A percentile compares a stretch with the other conserved stretches of the same genome.
Evolutionary conservation across 2,797 vertebrate species (phyloP).

Genomic region (Mormyrus proboscirostris): DNA sequence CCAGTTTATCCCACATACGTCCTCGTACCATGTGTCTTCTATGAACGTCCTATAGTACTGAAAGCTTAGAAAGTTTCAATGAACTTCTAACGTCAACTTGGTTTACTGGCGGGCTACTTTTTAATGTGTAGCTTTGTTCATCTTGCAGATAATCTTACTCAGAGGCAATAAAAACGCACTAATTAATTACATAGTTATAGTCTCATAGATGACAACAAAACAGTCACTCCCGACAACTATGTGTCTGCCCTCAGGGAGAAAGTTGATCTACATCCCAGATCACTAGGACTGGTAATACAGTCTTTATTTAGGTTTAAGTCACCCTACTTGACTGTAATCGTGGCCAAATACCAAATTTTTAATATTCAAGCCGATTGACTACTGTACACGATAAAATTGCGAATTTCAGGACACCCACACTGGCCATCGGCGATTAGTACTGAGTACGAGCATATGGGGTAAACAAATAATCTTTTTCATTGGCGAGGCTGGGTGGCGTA

Average conservation of each 20-base stretch:
- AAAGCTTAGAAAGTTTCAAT: background rate
- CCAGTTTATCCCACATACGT: background rate
- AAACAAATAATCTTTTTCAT: background rate
- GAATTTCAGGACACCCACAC: background rate
- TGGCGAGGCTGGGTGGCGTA: background rate
- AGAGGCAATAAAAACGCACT: background rate
- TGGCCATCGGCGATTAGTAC: background rate
- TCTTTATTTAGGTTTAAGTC: background rate
- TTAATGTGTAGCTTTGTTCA: background rate
- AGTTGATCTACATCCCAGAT: background rate
- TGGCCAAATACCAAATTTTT: background rate
- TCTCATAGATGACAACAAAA: background rate
- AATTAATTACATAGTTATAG: background rate
- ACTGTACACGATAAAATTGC: background rate
- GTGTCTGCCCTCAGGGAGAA: background rate
- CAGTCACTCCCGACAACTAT: background rate
- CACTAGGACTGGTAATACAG: background rate
- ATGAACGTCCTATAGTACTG: background rate
- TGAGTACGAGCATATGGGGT: background rate
- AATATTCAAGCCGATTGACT: background rate
- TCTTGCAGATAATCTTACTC: background rate
- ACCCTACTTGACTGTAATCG: background rate
- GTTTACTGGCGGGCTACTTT: background rate
- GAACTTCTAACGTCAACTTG: background rate
- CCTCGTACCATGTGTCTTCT: background rate